Conservation (phyloP, 2,888 invertebrate species). For the Dysmachus trigonus region DNA sequence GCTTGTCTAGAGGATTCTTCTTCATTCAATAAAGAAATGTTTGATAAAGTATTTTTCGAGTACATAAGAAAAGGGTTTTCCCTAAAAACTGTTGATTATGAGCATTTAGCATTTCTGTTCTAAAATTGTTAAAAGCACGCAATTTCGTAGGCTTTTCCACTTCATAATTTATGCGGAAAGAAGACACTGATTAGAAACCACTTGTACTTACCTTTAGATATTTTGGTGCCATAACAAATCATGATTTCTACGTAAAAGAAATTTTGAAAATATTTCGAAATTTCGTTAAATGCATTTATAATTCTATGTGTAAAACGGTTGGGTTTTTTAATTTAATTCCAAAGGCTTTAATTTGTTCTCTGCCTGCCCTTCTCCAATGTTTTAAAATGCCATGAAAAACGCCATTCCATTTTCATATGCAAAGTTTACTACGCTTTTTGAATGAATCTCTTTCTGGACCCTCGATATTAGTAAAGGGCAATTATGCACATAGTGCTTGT, state of each 20-base stretch:
- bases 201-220: not conserved
- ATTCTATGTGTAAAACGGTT: not conserved
- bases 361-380: not conserved
- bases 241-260: not conserved
- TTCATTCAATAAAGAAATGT: too few species aligned
- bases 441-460: not conserved
- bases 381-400: constrained; percentile 22
- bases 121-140: too few species aligned
- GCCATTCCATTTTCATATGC: not conserved
- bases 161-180: too few species aligned
- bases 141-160: too few species aligned
- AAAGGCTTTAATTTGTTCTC: not conserved
- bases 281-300: too few species aligned
- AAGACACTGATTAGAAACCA: not conserved
- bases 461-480: not conserved
- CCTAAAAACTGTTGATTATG: too few species aligned
- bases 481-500: not conserved
- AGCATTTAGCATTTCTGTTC: too few species aligned
- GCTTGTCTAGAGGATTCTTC: too few species aligned
- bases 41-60: too few species aligned
- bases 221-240: not conserved
- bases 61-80: too few species aligned
- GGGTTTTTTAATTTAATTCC: not conserved
- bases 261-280: too few species aligned
- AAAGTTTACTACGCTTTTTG: not conserved